Conservation (phyloP, 2,113 vertebrate species). For the Ardeotis arabs region DNA sequence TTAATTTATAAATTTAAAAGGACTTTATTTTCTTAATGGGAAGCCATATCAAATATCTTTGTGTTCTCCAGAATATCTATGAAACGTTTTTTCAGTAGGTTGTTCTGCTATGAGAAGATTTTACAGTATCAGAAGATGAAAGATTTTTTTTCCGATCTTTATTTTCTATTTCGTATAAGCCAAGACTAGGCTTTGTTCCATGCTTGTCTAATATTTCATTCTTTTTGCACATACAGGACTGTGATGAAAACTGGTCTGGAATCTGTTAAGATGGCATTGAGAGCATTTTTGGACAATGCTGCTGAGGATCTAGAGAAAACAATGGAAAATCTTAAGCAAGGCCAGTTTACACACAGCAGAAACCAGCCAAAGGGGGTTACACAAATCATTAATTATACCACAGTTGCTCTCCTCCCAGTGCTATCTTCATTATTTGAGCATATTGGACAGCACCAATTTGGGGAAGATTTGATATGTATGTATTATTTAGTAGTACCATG, state of each 20-base stretch:
- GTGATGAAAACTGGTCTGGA: constrained; percentile 97
- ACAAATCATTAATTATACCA: constrained; percentile 98
- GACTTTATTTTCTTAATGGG: neutral
- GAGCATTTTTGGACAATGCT: constrained; percentile 87
- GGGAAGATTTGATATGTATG: constrained; percentile 94
- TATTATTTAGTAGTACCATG: constrained; percentile 6
- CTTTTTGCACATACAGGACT: constrained; percentile 77
- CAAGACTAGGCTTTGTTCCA: neutral
- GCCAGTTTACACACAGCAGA: constrained; percentile 92
- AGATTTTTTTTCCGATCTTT: neutral
- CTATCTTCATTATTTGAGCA: constrained; percentile 94
- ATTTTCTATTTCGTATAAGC: neutral
- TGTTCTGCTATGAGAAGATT: neutral
- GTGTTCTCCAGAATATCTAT: neutral
- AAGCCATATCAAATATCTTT: neutral
- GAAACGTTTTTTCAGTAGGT: neutral
- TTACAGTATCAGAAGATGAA: neutral
- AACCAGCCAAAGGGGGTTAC: constrained; percentile 88
- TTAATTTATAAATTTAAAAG: neutral
- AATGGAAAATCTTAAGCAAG: constrained; percentile 91
- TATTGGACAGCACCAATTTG: constrained; percentile 92
- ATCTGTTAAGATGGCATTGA: constrained; percentile 86
- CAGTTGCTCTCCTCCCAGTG: constrained; percentile 89
- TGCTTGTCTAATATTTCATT: neutral
- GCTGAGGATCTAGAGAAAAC: constrained; percentile 94